Evolutionary conservation across 1,140 invertebrate genomes (phyloP), one percentile per base, ranked within the genome.

Genomic region (Penaeus vannamei): DNA sequence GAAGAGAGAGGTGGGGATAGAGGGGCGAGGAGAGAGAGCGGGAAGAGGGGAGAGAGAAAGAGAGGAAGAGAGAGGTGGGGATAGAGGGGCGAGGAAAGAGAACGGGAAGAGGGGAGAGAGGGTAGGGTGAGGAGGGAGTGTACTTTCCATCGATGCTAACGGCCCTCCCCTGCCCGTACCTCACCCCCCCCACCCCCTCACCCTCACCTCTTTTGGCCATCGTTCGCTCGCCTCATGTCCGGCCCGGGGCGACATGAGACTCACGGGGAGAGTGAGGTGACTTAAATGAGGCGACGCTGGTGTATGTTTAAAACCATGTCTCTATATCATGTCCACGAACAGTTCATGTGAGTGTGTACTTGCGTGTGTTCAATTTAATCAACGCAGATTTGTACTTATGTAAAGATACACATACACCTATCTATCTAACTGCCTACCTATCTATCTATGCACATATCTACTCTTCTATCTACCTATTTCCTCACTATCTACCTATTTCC

Each of bases 271-370:
- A 7, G 36, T 7, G 36, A 42, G 4, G 53, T 1, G 17, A 17
- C 53, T 14, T 8, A 17, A 0, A 53, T 53, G 53, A 53, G 53
- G 53, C 53, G 12, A 10, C 12, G 17, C 10, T 53, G 53, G 53
- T 10, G 53, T 53, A 14, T 53, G 10, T 53, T 14, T 53, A 53
- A 53, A 53, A 42, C 36, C 0, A 10, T 12, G 14, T 53, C 4
- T 53, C 12, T 14, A 53, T 53, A 0, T 53, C 10, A 53, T 53
- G 36, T 42, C 36, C 36, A 42, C 8, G 4, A 7, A 42, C 36
- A 42, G 85, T 80, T 32, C 62, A 61, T 80, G 85, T 86, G 69
- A 61, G 85, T 86, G 76, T 86, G 85, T 86, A 23, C 42, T 2
- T 36, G 29, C 29, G n/a, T 62, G 19, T 66, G 23, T 32, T 2